Evolutionary conservation across 2,113 vertebrate species (phyloP).

Genomic region (Monopterus albus): DNA sequence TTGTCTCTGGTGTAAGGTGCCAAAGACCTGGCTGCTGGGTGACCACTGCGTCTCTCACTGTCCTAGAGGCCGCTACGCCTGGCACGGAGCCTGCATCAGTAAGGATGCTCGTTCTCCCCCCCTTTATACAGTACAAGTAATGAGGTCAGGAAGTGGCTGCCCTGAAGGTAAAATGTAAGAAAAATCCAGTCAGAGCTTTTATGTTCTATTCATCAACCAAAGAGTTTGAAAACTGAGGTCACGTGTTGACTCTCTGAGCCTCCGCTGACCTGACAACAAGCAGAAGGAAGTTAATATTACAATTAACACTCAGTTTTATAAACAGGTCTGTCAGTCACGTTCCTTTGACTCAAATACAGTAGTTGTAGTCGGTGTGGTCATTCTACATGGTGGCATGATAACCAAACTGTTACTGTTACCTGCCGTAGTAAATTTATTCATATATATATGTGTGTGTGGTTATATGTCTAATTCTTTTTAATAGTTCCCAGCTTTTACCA

Average conservation of each 20-base stretch:
- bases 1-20: conserved; percentile 86
- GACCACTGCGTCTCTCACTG: conserved; percentile 88
- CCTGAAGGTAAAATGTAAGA: neutral
- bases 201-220: conserved; percentile 30
- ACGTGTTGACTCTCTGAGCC: neutral
- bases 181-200: neutral
- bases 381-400: no score
- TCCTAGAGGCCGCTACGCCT: conserved; percentile 77
- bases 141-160: neutral
- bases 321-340: no score
- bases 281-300: no score
- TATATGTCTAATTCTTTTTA: no score
- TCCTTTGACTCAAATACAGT: no score
- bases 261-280: neutral
- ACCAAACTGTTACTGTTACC: no score
- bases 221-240: neutral
- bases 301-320: no score
- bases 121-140: neutral
- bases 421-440: no score
- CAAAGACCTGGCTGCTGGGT: conserved; percentile 81
- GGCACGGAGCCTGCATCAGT: conserved; percentile 86
- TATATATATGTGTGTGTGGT: no score
- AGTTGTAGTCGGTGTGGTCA: no score
- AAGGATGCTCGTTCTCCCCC: conserved; percentile 62
- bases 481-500: no score